A percentile compares a stretch with the other conserved stretches of the same genome.
Evolutionary conservation across 37 sponge, comb jelly and placozoan species (phyloP).

Genomic region (Haliclona indistincta): DNA sequence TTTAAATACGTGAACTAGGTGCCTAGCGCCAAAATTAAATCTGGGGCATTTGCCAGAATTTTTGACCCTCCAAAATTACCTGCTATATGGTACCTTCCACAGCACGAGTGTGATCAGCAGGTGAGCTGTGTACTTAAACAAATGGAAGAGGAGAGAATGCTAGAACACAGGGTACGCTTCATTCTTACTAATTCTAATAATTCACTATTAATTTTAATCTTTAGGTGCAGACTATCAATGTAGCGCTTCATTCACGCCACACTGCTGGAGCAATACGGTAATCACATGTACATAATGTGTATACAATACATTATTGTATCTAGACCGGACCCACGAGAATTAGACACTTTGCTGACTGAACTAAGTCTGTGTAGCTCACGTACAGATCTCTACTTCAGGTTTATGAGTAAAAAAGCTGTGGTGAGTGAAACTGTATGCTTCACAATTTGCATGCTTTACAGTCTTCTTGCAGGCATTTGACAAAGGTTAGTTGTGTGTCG

Average conservation of each 20-base stretch:
- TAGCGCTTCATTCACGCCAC: slow-evolving; percentile 38
- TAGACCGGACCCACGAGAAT: slow-evolving; percentile 69
- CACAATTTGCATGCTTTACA: neutral
- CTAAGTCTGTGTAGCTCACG: slow-evolving; percentile 69
- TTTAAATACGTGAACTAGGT: too few species aligned
- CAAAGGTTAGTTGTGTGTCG: too few species aligned
- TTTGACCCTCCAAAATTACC: too few species aligned
- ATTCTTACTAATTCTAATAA: neutral
- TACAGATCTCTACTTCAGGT: slow-evolving; percentile 81
- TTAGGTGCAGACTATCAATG: slow-evolving; percentile 48
- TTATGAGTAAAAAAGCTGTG: slow-evolving; percentile 49
- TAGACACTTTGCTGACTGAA: slow-evolving; percentile 81
- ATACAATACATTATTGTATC: neutral
- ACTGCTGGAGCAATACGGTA: slow-evolving; percentile 65
- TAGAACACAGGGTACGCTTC: slow-evolving; percentile 64
- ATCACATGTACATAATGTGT: neutral
- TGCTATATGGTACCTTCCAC: too few species aligned
- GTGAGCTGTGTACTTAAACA: slow-evolving; percentile 29
- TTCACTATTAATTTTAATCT: neutral
- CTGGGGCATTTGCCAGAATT: too few species aligned
- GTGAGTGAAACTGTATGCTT: slow-evolving; percentile 7
- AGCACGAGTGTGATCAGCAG: slow-evolving; percentile 80
- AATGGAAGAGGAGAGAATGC: slow-evolving; percentile 47
- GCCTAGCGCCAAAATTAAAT: too few species aligned
- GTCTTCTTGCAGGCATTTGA: too few species aligned